Base-by-base conservation (phyloP, 1,140 invertebrate species). In the Drosophila obscura region DNA sequence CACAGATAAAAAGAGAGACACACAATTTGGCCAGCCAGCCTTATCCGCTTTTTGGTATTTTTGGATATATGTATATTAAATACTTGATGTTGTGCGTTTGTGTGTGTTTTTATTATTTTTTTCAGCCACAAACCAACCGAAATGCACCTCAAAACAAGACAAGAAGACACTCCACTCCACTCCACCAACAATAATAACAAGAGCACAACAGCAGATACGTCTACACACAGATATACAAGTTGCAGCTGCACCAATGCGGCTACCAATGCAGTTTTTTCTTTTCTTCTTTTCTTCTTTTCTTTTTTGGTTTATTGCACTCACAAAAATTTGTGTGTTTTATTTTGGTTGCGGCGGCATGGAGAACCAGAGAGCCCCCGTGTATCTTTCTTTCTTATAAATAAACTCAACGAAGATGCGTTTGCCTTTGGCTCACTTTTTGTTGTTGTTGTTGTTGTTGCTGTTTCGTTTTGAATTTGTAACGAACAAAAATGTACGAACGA, bases 401-500 rank as follows among this genome's bases (percentile, higher is more conserved):
- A 75, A 75, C 82, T 75, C 66, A 57, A 76, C 11, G 8, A 35
- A 67, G 19, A 51, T 85, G 74, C 69, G 81, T 87, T 68, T 55
- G 41, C 26, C 39, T 31, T 2, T 16, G 44, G n/a, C 15, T 45
- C 13, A 7, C 6, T 4, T 45, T 45, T 44, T n/a, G 43, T 44
- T 44, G 28, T 15, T 51, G 22, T 49, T 50, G 13, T 50, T 51
- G 24, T 31, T 51, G 26, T 51, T 68, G 62, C 64, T 73, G 16
- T 26, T 73, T 74, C 71, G 51, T 82, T 87, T 88, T 79, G 63
- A 82, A 88, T 82, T 75, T 66, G 81, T 75, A 85, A 85, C 82
- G 82, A 66, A 80, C 78, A 60, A 65, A 65, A 67, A 31, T 52
- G 35, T 39, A 68, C 80, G 73, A 67, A 50, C 58, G 61, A 35